Conservation (phyloP, 2,113 vertebrate genomes). For the Eptesicus fuscus region DNA sequence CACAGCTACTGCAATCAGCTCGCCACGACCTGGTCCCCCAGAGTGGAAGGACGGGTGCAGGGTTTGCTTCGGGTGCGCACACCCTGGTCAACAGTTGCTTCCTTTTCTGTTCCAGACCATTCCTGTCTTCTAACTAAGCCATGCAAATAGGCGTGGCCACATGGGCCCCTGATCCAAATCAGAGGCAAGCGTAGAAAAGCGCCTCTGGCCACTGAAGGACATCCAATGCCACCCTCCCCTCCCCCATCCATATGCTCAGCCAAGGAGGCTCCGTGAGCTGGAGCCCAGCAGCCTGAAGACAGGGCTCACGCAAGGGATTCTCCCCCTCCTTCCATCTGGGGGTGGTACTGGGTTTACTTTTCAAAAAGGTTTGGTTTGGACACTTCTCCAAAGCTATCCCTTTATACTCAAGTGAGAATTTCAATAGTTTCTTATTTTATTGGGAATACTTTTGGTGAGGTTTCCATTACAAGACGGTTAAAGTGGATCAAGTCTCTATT, state of each 20-base stretch:
- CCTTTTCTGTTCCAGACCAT: not conserved
- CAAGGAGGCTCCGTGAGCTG: not conserved
- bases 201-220: not conserved
- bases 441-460: not conserved
- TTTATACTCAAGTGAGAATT: not conserved
- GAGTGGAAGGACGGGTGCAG: not conserved
- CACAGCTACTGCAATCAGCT: not conserved
- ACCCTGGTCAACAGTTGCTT: not conserved
- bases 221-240: not conserved
- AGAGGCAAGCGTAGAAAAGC: not conserved
- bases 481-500: not conserved
- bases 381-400: not conserved
- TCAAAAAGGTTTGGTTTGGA: not conserved
- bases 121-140: not conserved
- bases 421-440: not conserved
- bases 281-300: not conserved
- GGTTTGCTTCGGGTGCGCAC: not conserved
- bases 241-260: accelerated
- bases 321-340: too few relatives aligned
- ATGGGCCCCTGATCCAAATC: not conserved
- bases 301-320: not conserved
- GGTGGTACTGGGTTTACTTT: not conserved
- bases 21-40: not conserved
- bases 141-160: not conserved
- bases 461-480: not conserved